Evolutionary conservation across 2,113 vertebrate species (phyloP).

Genomic region (Pelvicachromis taeniatus): DNA sequence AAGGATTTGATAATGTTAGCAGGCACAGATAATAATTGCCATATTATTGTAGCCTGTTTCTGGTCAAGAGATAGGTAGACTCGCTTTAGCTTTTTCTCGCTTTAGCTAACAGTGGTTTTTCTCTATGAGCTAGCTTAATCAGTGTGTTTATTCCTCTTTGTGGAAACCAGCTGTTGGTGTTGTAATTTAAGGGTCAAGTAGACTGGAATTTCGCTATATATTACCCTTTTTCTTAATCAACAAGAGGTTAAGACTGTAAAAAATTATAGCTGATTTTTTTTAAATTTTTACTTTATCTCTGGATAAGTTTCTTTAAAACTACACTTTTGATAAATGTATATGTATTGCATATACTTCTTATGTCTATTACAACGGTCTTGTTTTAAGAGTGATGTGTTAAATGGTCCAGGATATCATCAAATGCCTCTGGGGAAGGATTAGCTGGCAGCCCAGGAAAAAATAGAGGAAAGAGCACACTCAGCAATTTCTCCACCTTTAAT

Average conservation of each 20-base stretch:
- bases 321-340: not conserved
- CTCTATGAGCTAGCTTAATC: not conserved
- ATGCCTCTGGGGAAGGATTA: not conserved
- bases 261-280: not conserved
- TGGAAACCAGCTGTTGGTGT: too few species aligned
- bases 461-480: fast-evolving
- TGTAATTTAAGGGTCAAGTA: too few species aligned
- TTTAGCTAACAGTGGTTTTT: not conserved
- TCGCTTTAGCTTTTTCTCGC: too few species aligned
- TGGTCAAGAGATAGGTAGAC: not conserved
- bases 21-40: not conserved
- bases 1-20: not conserved
- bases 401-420: not conserved
- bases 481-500: not conserved
- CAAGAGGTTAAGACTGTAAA: not conserved
- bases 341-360: not conserved
- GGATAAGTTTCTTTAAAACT: not conserved
- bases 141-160: not conserved
- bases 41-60: not conserved
- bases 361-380: not conserved
- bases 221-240: not conserved
- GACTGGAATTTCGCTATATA: not conserved
- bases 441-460: not conserved
- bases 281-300: not conserved
- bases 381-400: not conserved